Percentiles rank a stretch among this genome's conserved stretches.
phyloP scores from a whole-genome alignment of 2,888 invertebrate genomes.

The Caenorhabditis sp. region DNA sequence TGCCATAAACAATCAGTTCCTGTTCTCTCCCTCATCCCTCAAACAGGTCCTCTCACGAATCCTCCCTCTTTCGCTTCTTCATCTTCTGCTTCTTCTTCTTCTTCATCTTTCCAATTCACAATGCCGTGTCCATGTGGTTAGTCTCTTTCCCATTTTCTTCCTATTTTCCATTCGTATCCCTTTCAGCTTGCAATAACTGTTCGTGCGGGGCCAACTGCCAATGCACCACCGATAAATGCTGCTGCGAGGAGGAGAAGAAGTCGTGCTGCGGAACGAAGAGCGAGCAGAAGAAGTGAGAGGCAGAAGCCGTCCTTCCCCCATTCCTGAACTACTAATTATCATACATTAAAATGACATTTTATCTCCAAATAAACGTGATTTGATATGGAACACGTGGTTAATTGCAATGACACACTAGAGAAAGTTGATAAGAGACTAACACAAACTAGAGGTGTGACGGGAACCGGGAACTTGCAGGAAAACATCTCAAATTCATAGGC shows the following conservation, averaged over 20 bases:
- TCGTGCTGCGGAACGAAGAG: slow-evolving; percentile 30
- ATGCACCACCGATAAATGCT: slow-evolving; percentile 39
- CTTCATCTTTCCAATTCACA: slow-evolving; percentile 5
- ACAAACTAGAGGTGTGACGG: slow-evolving; percentile 34
- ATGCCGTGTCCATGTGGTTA: slow-evolving; percentile 49
- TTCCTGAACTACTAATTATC: slow-evolving; percentile 22
- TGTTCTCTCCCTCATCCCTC: slow-evolving; percentile 7
- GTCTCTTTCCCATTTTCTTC: slow-evolving; percentile 1
- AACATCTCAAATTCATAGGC: neutral
- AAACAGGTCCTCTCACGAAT: too few relatives aligned
- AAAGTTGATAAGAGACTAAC: slow-evolving; percentile 17
- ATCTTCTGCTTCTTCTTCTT: slow-evolving; percentile 7
- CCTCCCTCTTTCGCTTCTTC: neutral
- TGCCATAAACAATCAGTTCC: slow-evolving; percentile 51
- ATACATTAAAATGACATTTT: neutral
- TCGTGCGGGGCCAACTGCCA: slow-evolving; percentile 40
- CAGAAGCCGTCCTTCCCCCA: neutral
- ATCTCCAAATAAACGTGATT: too few relatives aligned
- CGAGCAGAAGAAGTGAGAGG: slow-evolving; percentile 28
- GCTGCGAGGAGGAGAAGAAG: slow-evolving; percentile 38
- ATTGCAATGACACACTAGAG: slow-evolving; percentile 10
- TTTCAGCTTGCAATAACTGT: slow-evolving; percentile 46
- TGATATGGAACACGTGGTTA: slow-evolving; percentile 39
- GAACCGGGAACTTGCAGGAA: neutral
- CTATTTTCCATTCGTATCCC: neutral